Base-by-base conservation (phyloP, 2,113 vertebrate species). In the Prietella phreatophila region DNA sequence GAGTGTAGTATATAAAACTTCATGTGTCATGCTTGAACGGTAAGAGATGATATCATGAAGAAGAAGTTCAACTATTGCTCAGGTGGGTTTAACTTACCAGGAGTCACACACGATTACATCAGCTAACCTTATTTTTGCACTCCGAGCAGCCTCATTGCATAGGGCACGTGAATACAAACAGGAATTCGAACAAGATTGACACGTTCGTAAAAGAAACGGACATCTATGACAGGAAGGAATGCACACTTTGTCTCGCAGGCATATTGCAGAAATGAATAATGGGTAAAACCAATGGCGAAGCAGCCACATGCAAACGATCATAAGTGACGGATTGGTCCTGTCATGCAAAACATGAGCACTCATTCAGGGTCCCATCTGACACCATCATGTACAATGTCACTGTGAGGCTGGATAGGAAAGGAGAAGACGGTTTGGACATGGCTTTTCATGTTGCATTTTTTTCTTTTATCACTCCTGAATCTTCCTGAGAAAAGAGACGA, bases 281-380 rank as follows among this genome's bases (percentile, higher is more conserved):
- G 39, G 27, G 36, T 25, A 69, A 61, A 78, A 78, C 0, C 39
- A 22, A 6, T 61, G 53, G 75, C 19, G 50, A 89, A 76, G 84
- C 36, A 88, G 42, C 19, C 90, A 83, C 90, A 92, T 92, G 90
- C 89, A 92, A 91, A 91, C 86, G 14, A 60, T 69, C 47, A 78
- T 71, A 75, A 53, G 69, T 73, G 36, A 84, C 53, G 85, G 92
- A 88, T 58, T 33, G 53, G 61, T 85, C 91, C 86, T 83, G 76
- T 92, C 92, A 91, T 93, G 92, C 93, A 93, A 92, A 92, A 87
- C 88, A 80, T 60, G 39, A 91, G 91, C 90, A 93, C 15, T 93
- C 87, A 93, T 76, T 79, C 90, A 92, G 91, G 87, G 87, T 17
- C 89, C 85, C 22, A 17, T 80, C 58, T 84, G 85, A 85, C 80